Evolutionary conservation across 2,888 invertebrate genomes (phyloP), one percentile per base, ranked within the genome.

Genomic region (Trachelus iudaicus): DNA sequence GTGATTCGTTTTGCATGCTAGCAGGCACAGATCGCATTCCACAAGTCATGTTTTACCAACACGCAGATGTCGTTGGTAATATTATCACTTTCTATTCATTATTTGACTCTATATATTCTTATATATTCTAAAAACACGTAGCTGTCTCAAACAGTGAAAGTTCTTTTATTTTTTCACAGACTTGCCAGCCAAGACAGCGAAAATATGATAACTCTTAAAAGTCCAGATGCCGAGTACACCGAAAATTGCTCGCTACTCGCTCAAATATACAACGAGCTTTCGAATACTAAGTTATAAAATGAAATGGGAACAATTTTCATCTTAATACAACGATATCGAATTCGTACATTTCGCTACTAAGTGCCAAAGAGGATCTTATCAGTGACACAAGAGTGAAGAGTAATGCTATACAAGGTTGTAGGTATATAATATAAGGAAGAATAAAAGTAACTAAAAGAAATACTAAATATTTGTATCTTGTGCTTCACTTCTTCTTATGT

Each of bases 261-360:
- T 80, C 87, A 90, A 84, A 88, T 91, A 80, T 90, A 90, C 86
- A 89, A 90, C 83, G 90, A 91, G 85, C 87, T 91, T 83, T 89
- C 90, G 79, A 89, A 89, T 79, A 91, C 91, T 80, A 87, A 90
- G 79, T 87, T 91, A 79, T 91, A 85, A 89, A 82, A 74, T 11
- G 15, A 35, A 33, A 31, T 79, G 86, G 87, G 87, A 87, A 84
- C 87, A 87, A 87, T 77, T 76, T 82, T 80, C 81, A 76, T 79
- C 71, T 81, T 80, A 56, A 71, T 75, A 33, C 2, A 31, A 75
- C 77, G 78, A 73, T 80, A 84, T 79, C 79, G 76, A 81, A 83
- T 79, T 82, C 81, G 69, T 80, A 83, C 74, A 75, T 81, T 81
- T 79, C 82, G 78, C 69, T 83, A 82, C 80, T 73, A 84, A 82